These are phyloP conservation scores for Lethenteron camtschaticum DNA, from an alignment of 2,113 vertebrate species.

Conservation along the genomic window DNA sequence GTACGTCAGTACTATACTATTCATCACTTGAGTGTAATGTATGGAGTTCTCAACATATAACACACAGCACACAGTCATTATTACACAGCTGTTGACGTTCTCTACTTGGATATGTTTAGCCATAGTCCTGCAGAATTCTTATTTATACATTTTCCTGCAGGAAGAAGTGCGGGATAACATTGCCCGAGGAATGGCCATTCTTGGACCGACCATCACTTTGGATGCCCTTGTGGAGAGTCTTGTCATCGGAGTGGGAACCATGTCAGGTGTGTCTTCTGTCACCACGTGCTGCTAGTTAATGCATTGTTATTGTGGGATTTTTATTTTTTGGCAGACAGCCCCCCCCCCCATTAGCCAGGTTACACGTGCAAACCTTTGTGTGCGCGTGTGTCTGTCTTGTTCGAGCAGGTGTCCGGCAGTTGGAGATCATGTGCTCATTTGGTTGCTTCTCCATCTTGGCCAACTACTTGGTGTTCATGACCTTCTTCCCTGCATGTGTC, in stretches of 20 bases:
- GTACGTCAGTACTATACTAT: slow-evolving; percentile 19
- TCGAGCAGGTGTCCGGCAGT: slow-evolving; percentile 59
- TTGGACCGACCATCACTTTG: slow-evolving; percentile 78
- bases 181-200: slow-evolving; percentile 75
- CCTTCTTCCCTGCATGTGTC: slow-evolving; percentile 90
- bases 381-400: slow-evolving; percentile 6
- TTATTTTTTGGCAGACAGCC: too few species aligned
- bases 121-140: too few species aligned
- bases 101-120: too few species aligned
- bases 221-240: slow-evolving; percentile 87
- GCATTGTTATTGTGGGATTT: too few species aligned
- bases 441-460: slow-evolving; percentile 91
- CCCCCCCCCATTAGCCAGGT: too few species aligned
- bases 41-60: too few species aligned
- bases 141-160: slow-evolving; percentile 19
- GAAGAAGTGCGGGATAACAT: slow-evolving; percentile 95
- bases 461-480: slow-evolving; percentile 98
- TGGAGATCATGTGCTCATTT: slow-evolving; percentile 96
- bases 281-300: too few species aligned
- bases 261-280: slow-evolving; percentile 46
- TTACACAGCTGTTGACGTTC: too few species aligned
- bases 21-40: too few species aligned
- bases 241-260: slow-evolving; percentile 79
- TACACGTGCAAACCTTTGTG: too few species aligned
- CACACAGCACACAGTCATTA: too few species aligned